Conservation (phyloP, 2,113 vertebrate genomes). For the Brachirus orientalis region DNA sequence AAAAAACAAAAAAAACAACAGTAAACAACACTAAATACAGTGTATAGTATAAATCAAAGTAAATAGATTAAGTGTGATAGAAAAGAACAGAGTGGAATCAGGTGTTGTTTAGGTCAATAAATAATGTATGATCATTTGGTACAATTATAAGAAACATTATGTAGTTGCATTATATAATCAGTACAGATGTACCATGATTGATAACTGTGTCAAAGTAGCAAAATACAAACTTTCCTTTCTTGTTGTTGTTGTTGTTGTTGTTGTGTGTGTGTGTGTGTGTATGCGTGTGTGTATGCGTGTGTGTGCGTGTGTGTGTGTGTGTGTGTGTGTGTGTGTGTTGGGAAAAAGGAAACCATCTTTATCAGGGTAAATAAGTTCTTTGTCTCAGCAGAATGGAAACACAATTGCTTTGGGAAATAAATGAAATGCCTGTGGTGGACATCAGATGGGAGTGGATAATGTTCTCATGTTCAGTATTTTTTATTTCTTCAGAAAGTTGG, state of each 20-base stretch:
- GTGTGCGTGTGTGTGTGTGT: constrained; percentile 9
- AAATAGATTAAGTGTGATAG: no score
- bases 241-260: no score
- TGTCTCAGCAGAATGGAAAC: constrained; percentile 12
- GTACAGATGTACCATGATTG: background rate
- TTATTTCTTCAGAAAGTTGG: constrained; percentile 33
- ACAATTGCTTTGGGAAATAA: constrained; percentile 28
- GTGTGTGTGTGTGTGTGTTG: background rate
- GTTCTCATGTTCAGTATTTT: constrained; percentile 9
- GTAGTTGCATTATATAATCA: no score
- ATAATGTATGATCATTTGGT: no score
- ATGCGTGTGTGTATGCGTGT: constrained; percentile 6
- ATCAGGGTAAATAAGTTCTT: constrained; percentile 27
- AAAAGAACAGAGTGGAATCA: no score
- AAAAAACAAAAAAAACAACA: no score
- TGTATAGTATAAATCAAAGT: no score
- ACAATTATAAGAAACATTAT: no score
- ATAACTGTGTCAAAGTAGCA: background rate
- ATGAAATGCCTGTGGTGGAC: constrained; percentile 47
- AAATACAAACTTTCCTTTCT: background rate
- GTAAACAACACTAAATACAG: no score
- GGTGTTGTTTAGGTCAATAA: no score
- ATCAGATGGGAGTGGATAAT: constrained; percentile 26
- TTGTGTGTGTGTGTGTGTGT: constrained; percentile 13
- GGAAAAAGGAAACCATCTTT: constrained; percentile 30